These are phyloP conservation scores for Dryococelus australis DNA, from an alignment of 2,888 invertebrate species.

Conservation along the genomic window DNA sequence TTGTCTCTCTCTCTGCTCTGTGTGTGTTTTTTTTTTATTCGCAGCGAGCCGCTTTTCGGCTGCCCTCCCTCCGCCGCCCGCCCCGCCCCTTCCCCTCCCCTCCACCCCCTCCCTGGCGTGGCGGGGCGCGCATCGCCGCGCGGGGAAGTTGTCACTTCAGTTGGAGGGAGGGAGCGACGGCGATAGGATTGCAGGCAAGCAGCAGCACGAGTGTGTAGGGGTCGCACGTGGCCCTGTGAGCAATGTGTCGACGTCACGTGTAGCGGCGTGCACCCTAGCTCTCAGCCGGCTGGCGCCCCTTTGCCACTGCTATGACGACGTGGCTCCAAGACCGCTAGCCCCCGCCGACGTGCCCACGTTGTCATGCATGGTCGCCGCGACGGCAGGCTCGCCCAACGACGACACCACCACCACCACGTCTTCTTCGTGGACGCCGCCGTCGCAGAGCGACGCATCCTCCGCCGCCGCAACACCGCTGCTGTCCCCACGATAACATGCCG, in stretches of 20 bases:
- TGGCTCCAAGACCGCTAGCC: not conserved
- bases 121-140: conserved; percentile 28
- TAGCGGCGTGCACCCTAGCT: not conserved
- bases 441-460: conserved; percentile 59
- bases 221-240: not conserved
- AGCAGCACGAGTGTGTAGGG: not conserved
- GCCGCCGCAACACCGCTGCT: no score
- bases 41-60: conserved; percentile 23
- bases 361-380: not conserved
- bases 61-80: not conserved
- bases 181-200: conserved; percentile 30
- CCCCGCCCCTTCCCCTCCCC: conserved; percentile 20
- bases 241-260: not conserved
- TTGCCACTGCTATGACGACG: no score
- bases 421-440: conserved; percentile 56
- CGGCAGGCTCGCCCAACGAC: conserved; percentile 57
- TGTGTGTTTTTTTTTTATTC: not conserved
- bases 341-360: not conserved
- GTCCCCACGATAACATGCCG: not conserved
- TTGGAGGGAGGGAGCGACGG: conserved; percentile 40
- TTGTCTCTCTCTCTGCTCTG: not conserved
- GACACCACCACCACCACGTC: conserved; percentile 61
- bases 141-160: conserved; percentile 28
- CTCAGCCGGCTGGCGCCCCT: not conserved
- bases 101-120: conserved; percentile 26